A percentile compares a stretch with the other conserved stretches of the same genome.
These are phyloP conservation scores for Eremobia ochroleuca DNA, from an alignment of 2,888 invertebrate genomes.

Conservation along the genomic window DNA sequence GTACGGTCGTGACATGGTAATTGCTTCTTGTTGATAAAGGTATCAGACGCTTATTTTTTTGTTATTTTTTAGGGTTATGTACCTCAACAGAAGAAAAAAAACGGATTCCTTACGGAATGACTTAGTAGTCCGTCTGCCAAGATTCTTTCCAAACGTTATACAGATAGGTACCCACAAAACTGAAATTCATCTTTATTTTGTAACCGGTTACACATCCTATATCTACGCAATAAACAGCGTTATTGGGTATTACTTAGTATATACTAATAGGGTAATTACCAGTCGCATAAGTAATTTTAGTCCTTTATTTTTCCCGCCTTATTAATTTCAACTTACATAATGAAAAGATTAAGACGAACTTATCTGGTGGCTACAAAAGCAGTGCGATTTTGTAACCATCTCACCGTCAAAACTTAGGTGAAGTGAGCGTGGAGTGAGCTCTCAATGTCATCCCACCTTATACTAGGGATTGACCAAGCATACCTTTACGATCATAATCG, in stretches of 20 bases:
- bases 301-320: not conserved
- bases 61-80: not conserved
- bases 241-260: not conserved
- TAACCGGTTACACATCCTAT: not conserved
- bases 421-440: no score
- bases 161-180: not conserved
- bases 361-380: not conserved
- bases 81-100: not conserved
- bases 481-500: no score
- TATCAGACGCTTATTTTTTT: not conserved
- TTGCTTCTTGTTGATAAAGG: conserved; percentile 17
- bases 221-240: not conserved
- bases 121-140: not conserved
- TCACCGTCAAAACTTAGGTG: no score
- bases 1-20: conserved; percentile 17
- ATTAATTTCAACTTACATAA: not conserved
- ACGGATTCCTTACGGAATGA: not conserved
- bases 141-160: not conserved
- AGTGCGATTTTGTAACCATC: no score
- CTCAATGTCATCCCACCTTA: no score
- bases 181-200: not conserved
- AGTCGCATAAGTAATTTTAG: not conserved
- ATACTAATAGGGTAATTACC: not conserved
- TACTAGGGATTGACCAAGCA: no score
- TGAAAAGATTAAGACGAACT: not conserved